Percentiles rank a stretch among this genome's conserved stretches.
These are phyloP conservation scores for Ctenodactylus gundi DNA, from an alignment of 2,113 vertebrate species.

Conservation along the genomic window DNA sequence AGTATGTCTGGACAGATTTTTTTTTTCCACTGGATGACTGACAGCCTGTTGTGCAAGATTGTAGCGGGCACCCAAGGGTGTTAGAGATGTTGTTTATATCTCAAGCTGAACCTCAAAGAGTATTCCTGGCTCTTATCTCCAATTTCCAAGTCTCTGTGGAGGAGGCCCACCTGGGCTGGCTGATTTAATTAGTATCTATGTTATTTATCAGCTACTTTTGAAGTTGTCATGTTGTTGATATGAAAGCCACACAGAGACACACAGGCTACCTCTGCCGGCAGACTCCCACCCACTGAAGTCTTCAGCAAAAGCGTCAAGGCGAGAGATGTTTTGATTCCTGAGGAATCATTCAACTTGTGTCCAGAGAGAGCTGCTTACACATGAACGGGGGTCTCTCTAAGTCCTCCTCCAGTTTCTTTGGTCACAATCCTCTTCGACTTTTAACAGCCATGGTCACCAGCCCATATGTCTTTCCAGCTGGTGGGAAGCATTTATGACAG, in stretches of 20 bases:
- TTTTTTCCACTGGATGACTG: conserved; percentile 69
- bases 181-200: conserved; percentile 79
- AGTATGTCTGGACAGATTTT: conserved; percentile 64
- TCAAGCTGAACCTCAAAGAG: conserved; percentile 59
- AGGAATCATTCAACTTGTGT: neutral
- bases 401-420: neutral
- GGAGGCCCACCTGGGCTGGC: conserved; percentile 65
- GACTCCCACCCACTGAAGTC: conserved; percentile 26
- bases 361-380: conserved; percentile 36
- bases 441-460: neutral
- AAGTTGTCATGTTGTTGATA: conserved; percentile 76
- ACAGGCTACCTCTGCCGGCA: conserved; percentile 57
- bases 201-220: conserved; percentile 78
- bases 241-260: conserved; percentile 56
- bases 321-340: conserved; percentile 18
- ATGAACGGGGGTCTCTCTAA: conserved; percentile 15
- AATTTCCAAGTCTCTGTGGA: conserved; percentile 68
- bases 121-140: conserved; percentile 70
- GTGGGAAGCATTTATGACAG: neutral
- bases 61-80: conserved; percentile 58
- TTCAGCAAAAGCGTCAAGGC: conserved; percentile 8
- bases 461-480: neutral
- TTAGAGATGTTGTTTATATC: conserved; percentile 57
- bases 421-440: neutral
- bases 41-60: conserved; percentile 58